A percentile compares a stretch with the other conserved stretches of the same genome.
Evolutionary conservation across 1,140 invertebrate genomes (phyloP).

Genomic region (Nasonia vitripennis): DNA sequence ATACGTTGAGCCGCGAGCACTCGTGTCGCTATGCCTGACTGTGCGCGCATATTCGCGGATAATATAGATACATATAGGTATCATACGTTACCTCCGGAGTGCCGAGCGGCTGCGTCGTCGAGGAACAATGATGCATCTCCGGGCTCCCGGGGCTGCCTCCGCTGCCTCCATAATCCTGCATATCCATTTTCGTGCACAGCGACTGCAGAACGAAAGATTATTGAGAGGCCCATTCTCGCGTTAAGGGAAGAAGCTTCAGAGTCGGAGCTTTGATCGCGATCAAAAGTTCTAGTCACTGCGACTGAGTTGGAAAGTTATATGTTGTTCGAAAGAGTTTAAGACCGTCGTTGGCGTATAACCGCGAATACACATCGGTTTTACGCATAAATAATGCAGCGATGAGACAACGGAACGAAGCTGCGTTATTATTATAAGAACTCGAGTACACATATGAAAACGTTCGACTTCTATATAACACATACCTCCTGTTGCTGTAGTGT

Average conservation of each 20-base stretch:
- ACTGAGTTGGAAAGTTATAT: too few relatives aligned
- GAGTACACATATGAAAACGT: too few relatives aligned
- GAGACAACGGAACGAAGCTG: too few relatives aligned
- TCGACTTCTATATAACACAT: constrained; percentile 11
- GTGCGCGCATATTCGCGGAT: too few relatives aligned
- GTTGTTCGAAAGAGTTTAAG: too few relatives aligned
- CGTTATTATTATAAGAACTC: too few relatives aligned
- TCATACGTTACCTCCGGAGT: constrained; percentile 77
- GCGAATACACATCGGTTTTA: too few relatives aligned
- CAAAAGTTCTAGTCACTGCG: too few relatives aligned
- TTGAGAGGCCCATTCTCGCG: constrained; percentile 14
- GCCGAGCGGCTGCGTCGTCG: constrained; percentile 85
- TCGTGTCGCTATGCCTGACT: background rate
- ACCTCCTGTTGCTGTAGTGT: constrained; percentile 71
- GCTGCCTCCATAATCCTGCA: constrained; percentile 72
- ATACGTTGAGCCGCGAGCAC: background rate
- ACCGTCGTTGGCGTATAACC: too few relatives aligned
- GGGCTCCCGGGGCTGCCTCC: constrained; percentile 81
- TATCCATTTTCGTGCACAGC: constrained; percentile 71
- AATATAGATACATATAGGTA: background rate
- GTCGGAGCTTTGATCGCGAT: too few relatives aligned
- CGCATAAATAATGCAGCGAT: too few relatives aligned
- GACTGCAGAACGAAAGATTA: constrained; percentile 61
- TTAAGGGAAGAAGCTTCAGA: too few relatives aligned
- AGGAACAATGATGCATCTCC: constrained; percentile 86